These are phyloP conservation scores for Poecilia latipinna DNA, from an alignment of 2,113 vertebrate species.

Conservation along the genomic window DNA sequence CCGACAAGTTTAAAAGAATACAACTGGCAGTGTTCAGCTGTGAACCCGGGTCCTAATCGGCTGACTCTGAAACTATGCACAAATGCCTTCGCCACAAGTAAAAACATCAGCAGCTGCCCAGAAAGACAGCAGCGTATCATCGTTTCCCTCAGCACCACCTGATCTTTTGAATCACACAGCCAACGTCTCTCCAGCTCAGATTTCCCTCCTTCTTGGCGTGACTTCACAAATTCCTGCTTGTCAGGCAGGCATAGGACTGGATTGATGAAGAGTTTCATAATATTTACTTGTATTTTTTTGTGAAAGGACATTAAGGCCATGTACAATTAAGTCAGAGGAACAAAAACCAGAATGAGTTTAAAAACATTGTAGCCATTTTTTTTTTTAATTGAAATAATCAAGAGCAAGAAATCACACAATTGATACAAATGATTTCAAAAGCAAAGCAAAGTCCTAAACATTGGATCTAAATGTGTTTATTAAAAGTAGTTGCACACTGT, in stretches of 20 bases:
- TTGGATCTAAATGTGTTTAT: constrained; percentile 5
- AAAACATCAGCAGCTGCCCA: constrained; percentile 12
- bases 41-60: background rate
- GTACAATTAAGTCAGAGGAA: background rate
- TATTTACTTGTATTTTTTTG: background rate
- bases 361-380: constrained; percentile 6
- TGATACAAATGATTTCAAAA: constrained; percentile 24
- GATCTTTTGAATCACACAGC: constrained; percentile 35
- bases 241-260: background rate
- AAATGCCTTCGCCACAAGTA: constrained; percentile 14
- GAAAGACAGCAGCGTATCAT: constrained; percentile 54
- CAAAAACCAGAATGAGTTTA: background rate
- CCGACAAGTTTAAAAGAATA: background rate
- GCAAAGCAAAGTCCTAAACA: constrained; percentile 6
- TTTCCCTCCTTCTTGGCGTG: constrained; percentile 45
- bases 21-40: background rate
- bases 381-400: constrained; percentile 58
- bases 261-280: background rate
- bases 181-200: constrained; percentile 51
- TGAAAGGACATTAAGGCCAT: background rate
- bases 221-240: background rate
- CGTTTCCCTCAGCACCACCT: constrained; percentile 14
- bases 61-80: background rate
- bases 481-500: constrained; percentile 4
- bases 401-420: constrained; percentile 24